Base-by-base conservation (phyloP, 2,888 invertebrate genomes). In the Acrobasis consociella region DNA sequence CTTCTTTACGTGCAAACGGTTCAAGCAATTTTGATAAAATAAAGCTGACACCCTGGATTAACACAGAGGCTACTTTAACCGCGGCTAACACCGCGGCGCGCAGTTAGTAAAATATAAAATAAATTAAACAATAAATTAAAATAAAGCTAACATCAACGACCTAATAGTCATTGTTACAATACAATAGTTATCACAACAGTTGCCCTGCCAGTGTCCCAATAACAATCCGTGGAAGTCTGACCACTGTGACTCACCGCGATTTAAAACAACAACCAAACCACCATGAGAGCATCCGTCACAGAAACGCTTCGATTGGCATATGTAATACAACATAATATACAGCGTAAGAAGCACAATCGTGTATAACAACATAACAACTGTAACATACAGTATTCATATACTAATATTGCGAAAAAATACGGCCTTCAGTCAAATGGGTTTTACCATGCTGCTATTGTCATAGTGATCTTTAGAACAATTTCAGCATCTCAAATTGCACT, bases 171-270 rank as follows among this genome's bases (percentile, higher is more conserved):
- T 52, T 53, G 38, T n/a, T 9, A 42, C 56, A 56, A 56, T 56
- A 38, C 42, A 16, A 9, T n/a, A 37, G 22, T 2, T 52, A 55
- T 38, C 10, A 11, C 51, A 16, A 3, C 51, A 52, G 31, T 8
- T n/a, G 11, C 46, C 5, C 13, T 46, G 46, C 13, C n/a, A 13
- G 46, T 46, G 46, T 13, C 46, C 46, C 3, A 46, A 46, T 42
- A 56, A 56, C 56, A 56, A 56, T 56, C 46, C 56, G 42, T 7
- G 46, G 56, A 56, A 56, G 46, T 46, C 13, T 31, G 46, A 46
- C 13, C 13, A n/a, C 42, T 17, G 17, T 56, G 56, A 56, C 42
- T 56, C 42, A 56, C 10, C 46, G 7, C 1, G 22, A 56, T 42
- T 42, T 13, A 56, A 56, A 56, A 42, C 56, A 42, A 13, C 17